phyloP scores from a whole-genome alignment of 2,888 invertebrate genomes.

The Pandemis heparana region DNA sequence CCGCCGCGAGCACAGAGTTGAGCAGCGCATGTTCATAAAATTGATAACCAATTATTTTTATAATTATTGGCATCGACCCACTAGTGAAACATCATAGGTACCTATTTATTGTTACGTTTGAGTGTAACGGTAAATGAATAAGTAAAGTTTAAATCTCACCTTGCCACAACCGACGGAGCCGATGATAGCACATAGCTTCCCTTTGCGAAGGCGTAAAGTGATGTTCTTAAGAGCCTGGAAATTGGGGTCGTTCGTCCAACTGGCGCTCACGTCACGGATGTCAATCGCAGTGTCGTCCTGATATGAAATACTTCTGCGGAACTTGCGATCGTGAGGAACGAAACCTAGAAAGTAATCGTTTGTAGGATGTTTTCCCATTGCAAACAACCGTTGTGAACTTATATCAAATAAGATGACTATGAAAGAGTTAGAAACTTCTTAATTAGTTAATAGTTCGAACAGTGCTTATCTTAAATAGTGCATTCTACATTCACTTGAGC shows the following conservation, averaged over 20 bases:
- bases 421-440: not conserved
- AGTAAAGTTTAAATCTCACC: constrained; percentile 59
- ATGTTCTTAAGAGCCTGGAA: constrained; percentile 84
- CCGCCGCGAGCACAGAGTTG: too few relatives aligned
- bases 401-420: not conserved
- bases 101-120: too few relatives aligned
- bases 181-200: constrained; percentile 89
- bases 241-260: constrained; percentile 82
- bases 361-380: not conserved
- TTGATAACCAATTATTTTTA: too few relatives aligned
- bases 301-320: constrained; percentile 63
- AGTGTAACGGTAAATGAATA: too few relatives aligned
- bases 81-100: too few relatives aligned
- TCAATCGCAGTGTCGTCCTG: constrained; percentile 68
- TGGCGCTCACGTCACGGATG: constrained; percentile 72
- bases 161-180: constrained; percentile 92
- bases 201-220: constrained; percentile 81
- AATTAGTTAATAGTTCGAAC: too few relatives aligned
- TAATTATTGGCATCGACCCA: too few relatives aligned
- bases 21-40: too few relatives aligned
- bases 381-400: not conserved
- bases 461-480: too few relatives aligned
- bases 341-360: constrained; percentile 38
- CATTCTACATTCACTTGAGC: too few relatives aligned
- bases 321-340: constrained; percentile 48